A percentile compares a stretch with the other conserved stretches of the same genome.
These are phyloP conservation scores for Arenicola marina DNA, from an alignment of 2,888 invertebrate species.

Conservation along the genomic window DNA sequence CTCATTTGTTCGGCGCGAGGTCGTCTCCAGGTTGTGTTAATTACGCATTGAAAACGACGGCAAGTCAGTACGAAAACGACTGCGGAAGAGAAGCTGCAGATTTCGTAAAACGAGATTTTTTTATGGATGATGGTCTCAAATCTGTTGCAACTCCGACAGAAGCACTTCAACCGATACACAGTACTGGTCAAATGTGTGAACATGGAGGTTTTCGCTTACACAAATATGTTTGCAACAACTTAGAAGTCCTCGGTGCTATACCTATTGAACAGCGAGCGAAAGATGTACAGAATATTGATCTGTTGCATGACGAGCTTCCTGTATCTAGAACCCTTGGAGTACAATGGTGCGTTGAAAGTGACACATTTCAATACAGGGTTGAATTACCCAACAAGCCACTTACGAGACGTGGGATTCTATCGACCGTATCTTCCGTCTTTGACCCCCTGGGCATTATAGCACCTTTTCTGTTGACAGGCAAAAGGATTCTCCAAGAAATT, in stretches of 20 bases:
- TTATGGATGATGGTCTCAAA: neutral
- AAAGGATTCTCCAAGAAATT: slow-evolving; percentile 31
- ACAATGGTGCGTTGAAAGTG: slow-evolving; percentile 34
- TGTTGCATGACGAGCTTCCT: neutral
- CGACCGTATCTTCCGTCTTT: slow-evolving; percentile 31
- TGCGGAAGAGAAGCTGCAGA: neutral
- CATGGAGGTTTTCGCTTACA: slow-evolving; percentile 5
- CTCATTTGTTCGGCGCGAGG: neutral
- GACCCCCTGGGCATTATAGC: slow-evolving; percentile 38
- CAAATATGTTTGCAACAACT: slow-evolving; percentile 11
- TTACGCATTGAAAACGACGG: neutral
- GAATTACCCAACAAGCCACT: slow-evolving; percentile 27
- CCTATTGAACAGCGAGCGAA: slow-evolving; percentile 2
- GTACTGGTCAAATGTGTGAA: neutral
- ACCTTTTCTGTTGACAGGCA: slow-evolving; percentile 29
- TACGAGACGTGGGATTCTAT: slow-evolving; percentile 33
- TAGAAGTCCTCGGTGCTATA: slow-evolving; percentile 2
- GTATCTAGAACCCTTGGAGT: slow-evolving; percentile 17
- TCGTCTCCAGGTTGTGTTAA: neutral
- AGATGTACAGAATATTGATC: neutral
- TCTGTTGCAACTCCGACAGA: neutral
- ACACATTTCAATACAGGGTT: slow-evolving; percentile 32
- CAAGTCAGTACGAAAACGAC: neutral
- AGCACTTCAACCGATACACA: neutral
- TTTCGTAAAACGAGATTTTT: neutral